A percentile compares a stretch with the other conserved stretches of the same genome.
Evolutionary conservation across 2,888 invertebrate species (phyloP).

Genomic region (Salticus scenicus): DNA sequence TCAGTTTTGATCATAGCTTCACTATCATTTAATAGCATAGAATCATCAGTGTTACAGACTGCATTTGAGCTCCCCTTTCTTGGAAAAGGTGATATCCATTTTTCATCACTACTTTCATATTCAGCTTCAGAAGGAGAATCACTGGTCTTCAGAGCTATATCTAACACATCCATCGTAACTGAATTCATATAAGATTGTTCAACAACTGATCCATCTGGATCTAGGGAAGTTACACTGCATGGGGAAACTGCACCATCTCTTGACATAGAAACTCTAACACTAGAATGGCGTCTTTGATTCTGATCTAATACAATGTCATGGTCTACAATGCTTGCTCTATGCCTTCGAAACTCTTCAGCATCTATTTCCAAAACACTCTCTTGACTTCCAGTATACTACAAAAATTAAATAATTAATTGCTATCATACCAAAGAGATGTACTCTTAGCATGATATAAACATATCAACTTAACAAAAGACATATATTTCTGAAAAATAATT

Average conservation of each 20-base stretch:
- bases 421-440: too few relatives aligned
- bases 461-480: too few relatives aligned
- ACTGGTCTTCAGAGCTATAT: slow-evolving; percentile 58
- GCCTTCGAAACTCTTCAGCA: slow-evolving; percentile 63
- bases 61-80: slow-evolving; percentile 1
- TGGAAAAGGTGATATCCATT: slow-evolving; percentile 48
- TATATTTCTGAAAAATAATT: too few relatives aligned
- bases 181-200: slow-evolving; percentile 38
- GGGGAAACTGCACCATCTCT: slow-evolving; percentile 52
- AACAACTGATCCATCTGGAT: slow-evolving; percentile 36
- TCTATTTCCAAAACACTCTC: slow-evolving; percentile 88
- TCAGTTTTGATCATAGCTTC: slow-evolving; percentile 11
- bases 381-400: slow-evolving; percentile 87
- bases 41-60: not conserved
- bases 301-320: slow-evolving; percentile 52
- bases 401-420: too few relatives aligned
- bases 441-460: too few relatives aligned
- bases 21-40: not conserved
- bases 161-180: slow-evolving; percentile 34
- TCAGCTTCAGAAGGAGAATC: slow-evolving; percentile 56
- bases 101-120: slow-evolving; percentile 63
- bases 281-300: slow-evolving; percentile 36
- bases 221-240: slow-evolving; percentile 53
- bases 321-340: slow-evolving; percentile 29
- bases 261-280: slow-evolving; percentile 44